Base-by-base conservation (phyloP, 2,888 invertebrate genomes). In the Caenorhabditis sp. region DNA sequence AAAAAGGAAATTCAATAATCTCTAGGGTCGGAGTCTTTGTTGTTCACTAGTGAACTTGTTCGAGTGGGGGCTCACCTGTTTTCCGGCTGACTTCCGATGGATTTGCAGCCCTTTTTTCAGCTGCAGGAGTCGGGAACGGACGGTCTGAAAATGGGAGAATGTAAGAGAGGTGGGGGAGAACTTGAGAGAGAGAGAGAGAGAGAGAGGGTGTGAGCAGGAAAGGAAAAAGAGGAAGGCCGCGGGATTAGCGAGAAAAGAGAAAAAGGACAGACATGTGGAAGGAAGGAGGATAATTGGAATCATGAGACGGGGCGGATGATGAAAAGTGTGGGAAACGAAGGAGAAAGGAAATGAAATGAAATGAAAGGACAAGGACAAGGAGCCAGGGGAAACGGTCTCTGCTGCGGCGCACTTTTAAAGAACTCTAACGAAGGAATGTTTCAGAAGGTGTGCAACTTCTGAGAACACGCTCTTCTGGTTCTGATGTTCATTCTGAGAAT, bases 201-300 rank as follows among this genome's bases (percentile, higher is more conserved):
- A n/a, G n/a, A n/a, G n/a, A n/a, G n/a, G n/a, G n/a, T n/a, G n/a
- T n/a, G n/a, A n/a, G n/a, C n/a, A n/a, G n/a, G n/a, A n/a, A n/a
- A n/a, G n/a, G n/a, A n/a, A n/a, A n/a, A 37, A 58, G 50, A 61
- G 15, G 22, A n/a, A 11, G 47, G 18, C 47, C n/a, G 47, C 2
- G 47, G 50, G 69, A 69, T 69, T 69, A 69, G 47, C 58, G 47
- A 28, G 18, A 44, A 56, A 68, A 58, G 22, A n/a, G n/a, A n/a
- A n/a, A 50, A 64, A 64, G 20, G 64, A 64, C 51, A n/a, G n/a
- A 28, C 8, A 20, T 50, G 62, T 28, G 62, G 50, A 50, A 62
- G 62, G 28, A 28, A 47, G 18, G 32, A 47, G 26, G 51, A 64
- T 51, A 50, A 50, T 58, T 13, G 56, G 35, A 69, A 69, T 58